Conservation (phyloP, 2,113 vertebrate genomes). For the Phyllostomus hastatus region DNA sequence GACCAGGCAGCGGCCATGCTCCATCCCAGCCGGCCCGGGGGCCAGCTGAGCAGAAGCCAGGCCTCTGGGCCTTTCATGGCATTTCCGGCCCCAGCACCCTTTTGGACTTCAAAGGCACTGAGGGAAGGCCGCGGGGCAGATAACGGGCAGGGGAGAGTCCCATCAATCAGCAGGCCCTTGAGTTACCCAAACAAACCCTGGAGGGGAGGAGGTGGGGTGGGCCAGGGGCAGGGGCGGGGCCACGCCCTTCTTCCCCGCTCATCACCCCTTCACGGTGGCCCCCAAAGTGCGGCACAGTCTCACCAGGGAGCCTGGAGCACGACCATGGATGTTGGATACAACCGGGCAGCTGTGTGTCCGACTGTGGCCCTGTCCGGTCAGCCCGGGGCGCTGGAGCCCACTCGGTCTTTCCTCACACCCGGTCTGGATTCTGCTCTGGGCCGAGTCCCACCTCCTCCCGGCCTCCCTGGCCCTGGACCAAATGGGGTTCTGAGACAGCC, state of each 20-base stretch:
- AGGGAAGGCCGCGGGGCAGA: conserved; percentile 37
- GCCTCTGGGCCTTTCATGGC: conserved; percentile 53
- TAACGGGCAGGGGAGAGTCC: conserved; percentile 46
- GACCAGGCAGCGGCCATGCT: background rate
- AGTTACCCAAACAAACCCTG: background rate
- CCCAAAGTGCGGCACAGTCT: background rate
- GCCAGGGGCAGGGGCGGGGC: background rate
- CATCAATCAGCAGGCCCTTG: conserved; percentile 51
- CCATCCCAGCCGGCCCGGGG: background rate
- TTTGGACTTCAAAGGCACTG: conserved; percentile 69
- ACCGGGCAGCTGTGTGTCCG: accelerated
- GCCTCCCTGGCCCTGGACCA: background rate
- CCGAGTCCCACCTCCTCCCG: background rate
- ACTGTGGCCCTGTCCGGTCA: accelerated
- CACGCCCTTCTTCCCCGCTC: background rate
- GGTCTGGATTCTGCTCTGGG: accelerated
- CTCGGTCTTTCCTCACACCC: background rate
- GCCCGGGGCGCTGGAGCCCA: background rate
- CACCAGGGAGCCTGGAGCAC: background rate
- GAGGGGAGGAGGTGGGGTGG: background rate
- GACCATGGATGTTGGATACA: background rate
- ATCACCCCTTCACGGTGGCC: background rate
- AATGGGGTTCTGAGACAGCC: background rate
- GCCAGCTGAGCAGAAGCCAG: background rate
- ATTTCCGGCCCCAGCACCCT: conserved; percentile 57